Conservation (phyloP, 2,797 vertebrate genomes). For the Buceros bicornis region DNA sequence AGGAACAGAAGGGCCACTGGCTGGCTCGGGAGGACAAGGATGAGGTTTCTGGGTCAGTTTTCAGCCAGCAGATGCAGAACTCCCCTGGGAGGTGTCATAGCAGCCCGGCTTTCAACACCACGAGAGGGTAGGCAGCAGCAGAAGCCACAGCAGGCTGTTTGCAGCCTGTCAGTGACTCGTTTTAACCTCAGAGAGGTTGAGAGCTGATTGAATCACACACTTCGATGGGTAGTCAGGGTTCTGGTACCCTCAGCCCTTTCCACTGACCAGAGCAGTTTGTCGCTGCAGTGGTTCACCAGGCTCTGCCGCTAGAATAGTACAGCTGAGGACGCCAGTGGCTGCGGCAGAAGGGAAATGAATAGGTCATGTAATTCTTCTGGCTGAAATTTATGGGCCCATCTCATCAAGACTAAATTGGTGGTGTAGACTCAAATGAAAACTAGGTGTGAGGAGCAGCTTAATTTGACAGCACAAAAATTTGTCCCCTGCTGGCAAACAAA, state of each 20-base stretch:
- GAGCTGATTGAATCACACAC: not conserved
- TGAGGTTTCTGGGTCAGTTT: not conserved
- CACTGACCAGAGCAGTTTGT: not conserved
- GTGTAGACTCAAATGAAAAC: constrained; percentile 7
- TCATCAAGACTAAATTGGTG: constrained; percentile 3
- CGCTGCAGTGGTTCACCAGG: not conserved
- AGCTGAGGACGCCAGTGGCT: rapidly evolving
- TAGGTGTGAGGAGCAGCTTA: constrained; percentile 40
- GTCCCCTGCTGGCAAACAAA: constrained; percentile 36
- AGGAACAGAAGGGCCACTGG: not conserved
- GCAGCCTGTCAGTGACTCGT: constrained; percentile 16
- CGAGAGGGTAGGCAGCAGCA: not conserved
- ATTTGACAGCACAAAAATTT: constrained; percentile 50
- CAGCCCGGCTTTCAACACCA: not conserved
- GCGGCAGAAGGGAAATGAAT: not conserved
- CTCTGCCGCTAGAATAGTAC: not conserved
- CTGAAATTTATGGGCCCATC: constrained; percentile 25
- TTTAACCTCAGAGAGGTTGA: not conserved
- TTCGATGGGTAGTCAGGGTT: not conserved
- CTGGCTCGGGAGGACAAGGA: not conserved
- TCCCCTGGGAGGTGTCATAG: not conserved
- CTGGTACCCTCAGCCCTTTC: not conserved
- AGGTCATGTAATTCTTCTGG: not conserved
- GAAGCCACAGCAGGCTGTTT: not conserved
- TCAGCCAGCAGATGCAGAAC: not conserved